phyloP scores from a whole-genome alignment of 2,113 vertebrate genomes.

The Sarotherodon lohbergeri region DNA sequence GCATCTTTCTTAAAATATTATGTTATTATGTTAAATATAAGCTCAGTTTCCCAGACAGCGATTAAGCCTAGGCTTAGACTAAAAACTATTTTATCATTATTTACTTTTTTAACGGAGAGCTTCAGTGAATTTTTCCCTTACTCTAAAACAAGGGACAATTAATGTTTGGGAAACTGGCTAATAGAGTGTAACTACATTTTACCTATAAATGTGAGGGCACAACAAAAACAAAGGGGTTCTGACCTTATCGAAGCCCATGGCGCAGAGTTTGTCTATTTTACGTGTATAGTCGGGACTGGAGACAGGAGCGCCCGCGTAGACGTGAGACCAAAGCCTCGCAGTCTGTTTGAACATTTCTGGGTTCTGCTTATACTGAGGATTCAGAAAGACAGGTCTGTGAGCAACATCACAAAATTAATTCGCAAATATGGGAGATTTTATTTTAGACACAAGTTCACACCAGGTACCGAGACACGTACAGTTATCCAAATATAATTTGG shows the following conservation, averaged over 20 bases:
- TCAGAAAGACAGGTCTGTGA: neutral
- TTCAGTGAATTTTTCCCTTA: neutral
- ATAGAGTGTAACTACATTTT: neutral
- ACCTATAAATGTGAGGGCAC: neutral
- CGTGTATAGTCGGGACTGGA: constrained; percentile 94
- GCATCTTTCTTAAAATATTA: neutral
- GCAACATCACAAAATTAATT: neutral
- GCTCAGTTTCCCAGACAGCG: neutral
- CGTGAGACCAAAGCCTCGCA: constrained; percentile 93
- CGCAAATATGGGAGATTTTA: neutral
- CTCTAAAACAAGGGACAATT: neutral
- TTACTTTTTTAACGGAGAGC: neutral
- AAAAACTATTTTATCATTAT: neutral
- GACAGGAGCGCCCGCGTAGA: constrained; percentile 92
- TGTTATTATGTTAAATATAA: neutral
- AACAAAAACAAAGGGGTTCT: constrained; percentile 1
- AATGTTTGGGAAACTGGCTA: neutral
- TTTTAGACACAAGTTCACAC: neutral
- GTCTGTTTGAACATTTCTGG: constrained; percentile 99
- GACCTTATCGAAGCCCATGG: constrained; percentile 99
- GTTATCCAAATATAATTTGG: neutral
- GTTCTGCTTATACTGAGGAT: constrained; percentile 92
- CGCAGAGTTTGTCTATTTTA: constrained; percentile 99
- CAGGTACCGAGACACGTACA: neutral
- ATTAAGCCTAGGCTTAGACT: neutral